Base-by-base conservation (phyloP, 1,140 invertebrate species). In the Matsumurasca onukii region DNA sequence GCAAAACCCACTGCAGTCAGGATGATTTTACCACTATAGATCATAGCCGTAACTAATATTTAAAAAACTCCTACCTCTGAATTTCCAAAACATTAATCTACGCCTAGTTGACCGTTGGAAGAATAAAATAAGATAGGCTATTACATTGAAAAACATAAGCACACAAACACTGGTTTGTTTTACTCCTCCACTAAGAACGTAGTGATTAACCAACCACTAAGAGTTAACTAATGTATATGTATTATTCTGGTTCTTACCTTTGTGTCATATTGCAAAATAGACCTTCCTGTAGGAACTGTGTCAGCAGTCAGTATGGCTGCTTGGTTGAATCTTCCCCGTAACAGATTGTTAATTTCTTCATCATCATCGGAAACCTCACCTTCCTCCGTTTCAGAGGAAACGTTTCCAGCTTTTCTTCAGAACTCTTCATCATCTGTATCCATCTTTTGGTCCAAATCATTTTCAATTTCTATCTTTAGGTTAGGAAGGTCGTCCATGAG, bases 381-480 rank as follows among this genome's bases (percentile, higher is more conserved):
- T 66, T 71, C 68, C 64, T 71, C 69, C 12, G 59, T 63, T 12
- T 63, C 59, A 20, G 57, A 31, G 1, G 65, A 66, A 0, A 66
- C 64, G 22, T 51, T 31, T 57, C 31, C 30, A 67, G 12, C 51
- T 15, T 45, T 71, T 15, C 62, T 25, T 59, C 15, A 52, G 29
- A 45, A 30, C 17, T 62, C 62, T 17, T 31, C 66, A 30, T 71
- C 73, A 27, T 70, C 70, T 31, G 55, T 69, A 20, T 71, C 73
- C 71, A 73, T 72, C 3, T 49, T 20, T 49, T 72, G 71, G 15
- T 64, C 49, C 0, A 73, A 61, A 64, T 73, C 72, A 69, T 74
- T 74, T 61, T 74, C 70, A 9, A 74, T 72, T 70, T 74, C 72
- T 49, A 74, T 73, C 20, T 72, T 70, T 65, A 70, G 66, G 62